These are phyloP conservation scores for Zophobas morio DNA, from an alignment of 1,140 invertebrate species.

Conservation along the genomic window DNA sequence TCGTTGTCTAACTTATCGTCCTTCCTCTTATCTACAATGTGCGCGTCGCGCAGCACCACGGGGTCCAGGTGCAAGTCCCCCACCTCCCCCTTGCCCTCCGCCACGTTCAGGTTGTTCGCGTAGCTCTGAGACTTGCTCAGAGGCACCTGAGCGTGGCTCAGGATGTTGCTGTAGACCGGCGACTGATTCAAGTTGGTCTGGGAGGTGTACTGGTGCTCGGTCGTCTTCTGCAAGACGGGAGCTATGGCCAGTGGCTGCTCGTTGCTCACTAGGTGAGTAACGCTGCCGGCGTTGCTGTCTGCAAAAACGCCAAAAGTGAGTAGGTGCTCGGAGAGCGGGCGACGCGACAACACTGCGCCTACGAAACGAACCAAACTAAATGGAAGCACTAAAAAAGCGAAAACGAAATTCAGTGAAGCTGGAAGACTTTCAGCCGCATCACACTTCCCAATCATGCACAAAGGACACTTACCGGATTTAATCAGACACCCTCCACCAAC, in stretches of 20 bases:
- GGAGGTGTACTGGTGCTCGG: constrained; percentile 64
- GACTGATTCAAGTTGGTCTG: constrained; percentile 65
- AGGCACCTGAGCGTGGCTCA: constrained; percentile 36
- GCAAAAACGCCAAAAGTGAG: constrained; percentile 58
- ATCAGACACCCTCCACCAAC: constrained; percentile 61
- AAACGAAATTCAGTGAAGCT: constrained; percentile 32
- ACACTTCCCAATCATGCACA: constrained; percentile 45
- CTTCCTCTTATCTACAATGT: constrained; percentile 52
- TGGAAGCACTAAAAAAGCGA: constrained; percentile 27
- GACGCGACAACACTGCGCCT: constrained; percentile 10
- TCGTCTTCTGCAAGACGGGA: constrained; percentile 67
- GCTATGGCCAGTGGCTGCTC: constrained; percentile 75
- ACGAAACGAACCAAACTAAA: constrained; percentile 11
- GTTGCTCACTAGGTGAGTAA: constrained; percentile 75
- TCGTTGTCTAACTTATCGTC: constrained; percentile 63
- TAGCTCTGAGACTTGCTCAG: constrained; percentile 63
- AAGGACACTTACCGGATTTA: constrained; percentile 57
- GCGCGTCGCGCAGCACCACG: constrained; percentile 61
- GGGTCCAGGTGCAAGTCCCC: constrained; percentile 65
- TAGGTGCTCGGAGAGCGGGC: not conserved
- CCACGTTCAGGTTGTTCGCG: constrained; percentile 60
- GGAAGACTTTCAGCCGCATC: constrained; percentile 10
- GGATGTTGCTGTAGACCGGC: constrained; percentile 64
- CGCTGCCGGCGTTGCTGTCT: constrained; percentile 77
- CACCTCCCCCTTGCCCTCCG: constrained; percentile 47